Percentiles rank a stretch among this genome's conserved stretches.
These are phyloP conservation scores for Clinocottus analis DNA, from an alignment of 2,113 vertebrate genomes.

Conservation along the genomic window DNA sequence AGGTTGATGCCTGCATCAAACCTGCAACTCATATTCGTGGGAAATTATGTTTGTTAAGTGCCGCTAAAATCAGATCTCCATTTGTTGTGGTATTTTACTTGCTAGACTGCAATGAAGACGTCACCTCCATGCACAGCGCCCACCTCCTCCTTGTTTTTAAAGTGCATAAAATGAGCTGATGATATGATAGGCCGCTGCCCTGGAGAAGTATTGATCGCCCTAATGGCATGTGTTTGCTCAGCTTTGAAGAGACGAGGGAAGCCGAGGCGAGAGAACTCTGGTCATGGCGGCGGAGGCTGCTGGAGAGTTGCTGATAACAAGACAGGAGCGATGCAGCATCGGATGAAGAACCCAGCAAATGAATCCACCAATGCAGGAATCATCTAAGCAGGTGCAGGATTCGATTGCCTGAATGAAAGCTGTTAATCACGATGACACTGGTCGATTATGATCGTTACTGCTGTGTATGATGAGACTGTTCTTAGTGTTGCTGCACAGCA, in stretches of 20 bases:
- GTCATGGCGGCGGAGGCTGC: conserved; percentile 1
- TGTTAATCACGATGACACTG: conserved; percentile 31
- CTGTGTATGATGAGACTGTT: conserved; percentile 17
- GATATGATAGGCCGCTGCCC: conserved; percentile 18
- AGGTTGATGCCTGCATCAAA: neutral
- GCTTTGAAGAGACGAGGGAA: conserved; percentile 10
- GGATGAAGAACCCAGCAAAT: neutral
- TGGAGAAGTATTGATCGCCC: conserved; percentile 32
- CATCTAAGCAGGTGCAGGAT: conserved; percentile 18
- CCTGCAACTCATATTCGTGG: neutral
- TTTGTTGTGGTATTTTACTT: neutral
- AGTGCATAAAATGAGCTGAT: conserved; percentile 48
- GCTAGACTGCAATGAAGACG: conserved; percentile 1
- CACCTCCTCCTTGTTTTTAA: conserved; percentile 22
- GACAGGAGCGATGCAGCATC: neutral
- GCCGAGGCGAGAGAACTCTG: conserved; percentile 2
- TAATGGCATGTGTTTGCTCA: conserved; percentile 42
- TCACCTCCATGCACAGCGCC: conserved; percentile 6
- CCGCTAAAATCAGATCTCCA: no score
- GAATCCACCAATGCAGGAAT: conserved; percentile 21
- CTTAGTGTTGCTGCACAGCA: neutral
- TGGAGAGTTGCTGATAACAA: neutral
- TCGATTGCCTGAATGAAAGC: conserved; percentile 40
- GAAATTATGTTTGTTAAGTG: no score
- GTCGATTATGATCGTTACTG: conserved; percentile 1